A percentile compares a stretch with the other conserved stretches of the same genome.
phyloP scores from a whole-genome alignment of 2,888 invertebrate species.

The Spisula solida region DNA sequence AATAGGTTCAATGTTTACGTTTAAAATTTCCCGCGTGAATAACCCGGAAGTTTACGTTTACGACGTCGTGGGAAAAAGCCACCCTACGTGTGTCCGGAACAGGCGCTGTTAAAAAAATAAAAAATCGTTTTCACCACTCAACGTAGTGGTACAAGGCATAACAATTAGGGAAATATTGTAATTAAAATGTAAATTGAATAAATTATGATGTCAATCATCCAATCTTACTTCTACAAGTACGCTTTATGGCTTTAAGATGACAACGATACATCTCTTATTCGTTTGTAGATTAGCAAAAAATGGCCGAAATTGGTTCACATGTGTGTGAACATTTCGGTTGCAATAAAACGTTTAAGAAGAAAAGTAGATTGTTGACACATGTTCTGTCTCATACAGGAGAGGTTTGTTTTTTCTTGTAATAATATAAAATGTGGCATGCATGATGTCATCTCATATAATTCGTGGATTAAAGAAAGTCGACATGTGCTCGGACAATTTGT shows the following conservation, averaged over 20 bases:
- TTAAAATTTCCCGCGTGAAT: slow-evolving; percentile 29
- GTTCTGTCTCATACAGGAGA: slow-evolving; percentile 78
- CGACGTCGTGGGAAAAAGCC: no score
- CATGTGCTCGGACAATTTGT: neutral
- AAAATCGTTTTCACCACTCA: no score
- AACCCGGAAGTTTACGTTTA: neutral
- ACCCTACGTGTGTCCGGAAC: no score
- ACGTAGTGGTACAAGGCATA: no score
- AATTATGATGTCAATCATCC: neutral
- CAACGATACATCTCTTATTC: neutral
- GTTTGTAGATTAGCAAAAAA: neutral
- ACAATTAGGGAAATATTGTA: no score
- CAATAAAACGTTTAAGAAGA: slow-evolving; percentile 71
- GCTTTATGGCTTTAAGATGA: neutral
- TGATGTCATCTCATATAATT: neutral
- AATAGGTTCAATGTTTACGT: neutral
- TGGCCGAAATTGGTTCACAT: slow-evolving; percentile 17
- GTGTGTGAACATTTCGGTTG: slow-evolving; percentile 72
- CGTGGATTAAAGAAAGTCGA: neutral
- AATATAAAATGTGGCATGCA: neutral
- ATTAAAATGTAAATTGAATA: no score
- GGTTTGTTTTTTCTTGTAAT: slow-evolving; percentile 53
- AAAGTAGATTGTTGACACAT: slow-evolving; percentile 71
- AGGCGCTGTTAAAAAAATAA: no score
- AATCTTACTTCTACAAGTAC: no score